Conservation (phyloP, 2,888 invertebrate species). For the Cryptocheilus praepositus region DNA sequence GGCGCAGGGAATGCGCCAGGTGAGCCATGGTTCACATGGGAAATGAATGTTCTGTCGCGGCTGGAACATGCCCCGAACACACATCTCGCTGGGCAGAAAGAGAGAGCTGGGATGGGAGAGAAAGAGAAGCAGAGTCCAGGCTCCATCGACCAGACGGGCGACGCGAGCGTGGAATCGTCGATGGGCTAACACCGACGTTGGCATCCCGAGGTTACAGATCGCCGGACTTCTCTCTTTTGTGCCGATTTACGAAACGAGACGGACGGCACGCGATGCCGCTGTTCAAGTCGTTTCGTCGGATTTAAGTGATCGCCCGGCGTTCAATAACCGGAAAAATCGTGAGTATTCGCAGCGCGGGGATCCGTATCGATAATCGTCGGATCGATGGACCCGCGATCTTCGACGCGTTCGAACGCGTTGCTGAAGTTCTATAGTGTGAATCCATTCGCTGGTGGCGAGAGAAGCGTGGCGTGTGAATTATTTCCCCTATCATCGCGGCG, state of each 20-base stretch:
- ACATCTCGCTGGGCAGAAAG: constrained; percentile 12
- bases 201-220: constrained; percentile 20
- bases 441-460: too few species aligned
- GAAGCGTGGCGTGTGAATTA: too few species aligned
- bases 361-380: too few species aligned
- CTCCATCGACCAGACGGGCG: constrained; percentile 42
- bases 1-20: constrained; percentile 58
- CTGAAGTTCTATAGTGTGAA: too few species aligned
- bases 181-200: constrained; percentile 15
- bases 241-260: constrained; percentile 5
- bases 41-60: constrained; percentile 74
- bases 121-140: constrained; percentile 26
- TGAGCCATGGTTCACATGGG: constrained; percentile 74
- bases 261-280: neutral
- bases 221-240: neutral
- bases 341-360: too few species aligned
- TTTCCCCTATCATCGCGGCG: too few species aligned
- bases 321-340: neutral
- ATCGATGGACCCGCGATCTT: too few species aligned
- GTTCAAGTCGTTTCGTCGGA: too few species aligned
- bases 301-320: too few species aligned
- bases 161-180: constrained; percentile 32
- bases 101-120: neutral
- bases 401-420: too few species aligned
- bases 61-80: constrained; percentile 63